Evolutionary conservation across 1,140 invertebrate species (phyloP).

Genomic region (Tigriopus japonicus): DNA sequence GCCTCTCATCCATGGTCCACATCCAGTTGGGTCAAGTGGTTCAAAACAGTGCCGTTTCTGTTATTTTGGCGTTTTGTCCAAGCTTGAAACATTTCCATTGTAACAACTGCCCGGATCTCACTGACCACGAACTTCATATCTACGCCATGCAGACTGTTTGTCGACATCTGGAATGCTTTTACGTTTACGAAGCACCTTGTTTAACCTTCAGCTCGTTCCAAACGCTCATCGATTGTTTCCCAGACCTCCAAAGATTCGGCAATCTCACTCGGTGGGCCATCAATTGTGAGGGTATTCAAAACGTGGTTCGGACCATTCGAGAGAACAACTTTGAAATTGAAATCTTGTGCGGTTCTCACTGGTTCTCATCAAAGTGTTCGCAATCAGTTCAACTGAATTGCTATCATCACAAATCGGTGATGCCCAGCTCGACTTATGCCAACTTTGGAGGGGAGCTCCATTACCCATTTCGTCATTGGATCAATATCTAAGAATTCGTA

Average conservation of each 20-base stretch:
- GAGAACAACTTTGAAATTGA: slow-evolving; percentile 5
- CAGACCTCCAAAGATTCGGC: slow-evolving; percentile 1
- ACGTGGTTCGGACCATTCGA: not conserved
- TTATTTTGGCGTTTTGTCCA: not conserved
- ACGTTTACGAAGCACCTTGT: slow-evolving; percentile 5
- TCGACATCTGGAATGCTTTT: slow-evolving; percentile 2
- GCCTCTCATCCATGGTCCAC: not conserved
- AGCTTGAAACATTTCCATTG: not conserved
- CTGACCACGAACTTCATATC: not conserved
- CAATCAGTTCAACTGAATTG: not conserved
- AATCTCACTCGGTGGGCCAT: slow-evolving; percentile 9
- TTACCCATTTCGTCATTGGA: too few relatives aligned
- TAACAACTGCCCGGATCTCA: not conserved
- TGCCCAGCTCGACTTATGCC: too few relatives aligned
- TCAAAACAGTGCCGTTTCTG: slow-evolving; percentile 1
- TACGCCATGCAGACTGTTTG: not conserved
- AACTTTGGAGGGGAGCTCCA: too few relatives aligned
- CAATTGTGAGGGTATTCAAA: slow-evolving; percentile 9
- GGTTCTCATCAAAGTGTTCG: slow-evolving; percentile 3
- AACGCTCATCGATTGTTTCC: slow-evolving; percentile 3
- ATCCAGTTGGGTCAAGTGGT: slow-evolving; percentile 12
- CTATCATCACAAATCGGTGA: not conserved
- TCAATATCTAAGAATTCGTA: too few relatives aligned
- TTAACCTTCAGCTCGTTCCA: slow-evolving; percentile 1
- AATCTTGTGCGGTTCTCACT: slow-evolving; percentile 11